A percentile compares a stretch with the other conserved stretches of the same genome.
These are phyloP conservation scores for Lasioglossum calceatum DNA, from an alignment of 2,888 invertebrate species.

Conservation along the genomic window DNA sequence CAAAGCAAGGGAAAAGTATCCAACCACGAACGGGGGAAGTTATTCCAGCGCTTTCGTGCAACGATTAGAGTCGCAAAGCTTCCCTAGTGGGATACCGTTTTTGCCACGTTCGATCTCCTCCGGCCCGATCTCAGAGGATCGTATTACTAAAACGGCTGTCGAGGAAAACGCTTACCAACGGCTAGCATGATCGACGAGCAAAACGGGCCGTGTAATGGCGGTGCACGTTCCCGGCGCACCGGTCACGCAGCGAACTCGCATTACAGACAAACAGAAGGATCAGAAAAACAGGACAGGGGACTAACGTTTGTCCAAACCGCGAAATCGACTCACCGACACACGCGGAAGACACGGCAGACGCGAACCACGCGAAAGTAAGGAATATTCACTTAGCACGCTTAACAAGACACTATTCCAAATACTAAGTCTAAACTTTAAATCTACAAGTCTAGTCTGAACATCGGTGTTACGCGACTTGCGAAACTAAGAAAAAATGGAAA, in stretches of 20 bases:
- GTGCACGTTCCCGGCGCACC: slow-evolving; percentile 1
- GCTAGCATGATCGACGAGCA: slow-evolving; percentile 23
- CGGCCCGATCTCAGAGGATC: slow-evolving; percentile 26
- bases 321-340: background rate
- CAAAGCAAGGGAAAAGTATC: slow-evolving; percentile 10
- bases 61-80: slow-evolving; percentile 34
- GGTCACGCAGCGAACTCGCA: slow-evolving; percentile 13
- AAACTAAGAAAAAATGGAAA: background rate
- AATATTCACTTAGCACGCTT: slow-evolving; percentile 7
- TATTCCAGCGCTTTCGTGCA: slow-evolving; percentile 23
- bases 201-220: slow-evolving; percentile 37
- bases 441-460: slow-evolving; percentile 34
- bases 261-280: slow-evolving; percentile 27
- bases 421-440: too few species aligned
- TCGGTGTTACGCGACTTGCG: background rate
- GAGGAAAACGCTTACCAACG: background rate
- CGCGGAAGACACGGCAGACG: slow-evolving; percentile 32
- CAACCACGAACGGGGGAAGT: background rate
- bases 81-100: slow-evolving; percentile 43
- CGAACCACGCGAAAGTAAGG: background rate
- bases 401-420: background rate
- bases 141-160: slow-evolving; percentile 35
- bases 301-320: slow-evolving; percentile 23
- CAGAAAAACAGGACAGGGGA: slow-evolving; percentile 33
- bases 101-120: slow-evolving; percentile 37